Conservation (phyloP, 2,888 invertebrate species). For the Kryphioiulus occultus region DNA sequence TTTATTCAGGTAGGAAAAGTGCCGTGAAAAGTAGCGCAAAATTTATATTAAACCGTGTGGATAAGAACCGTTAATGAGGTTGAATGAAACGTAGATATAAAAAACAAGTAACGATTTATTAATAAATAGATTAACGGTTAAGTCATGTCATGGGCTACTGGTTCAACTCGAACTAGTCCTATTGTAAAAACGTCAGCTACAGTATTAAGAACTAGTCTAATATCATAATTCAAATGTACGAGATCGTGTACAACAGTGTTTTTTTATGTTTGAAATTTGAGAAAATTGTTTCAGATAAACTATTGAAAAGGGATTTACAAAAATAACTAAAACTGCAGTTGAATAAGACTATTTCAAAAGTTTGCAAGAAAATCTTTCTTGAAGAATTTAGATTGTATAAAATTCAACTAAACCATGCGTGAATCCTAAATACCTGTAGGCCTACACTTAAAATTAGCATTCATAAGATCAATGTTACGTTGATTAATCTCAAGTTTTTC, state of each 20-base stretch:
- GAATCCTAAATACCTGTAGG: neutral
- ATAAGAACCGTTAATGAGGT: constrained; percentile 21
- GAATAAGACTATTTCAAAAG: too few species aligned
- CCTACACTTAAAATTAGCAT: neutral
- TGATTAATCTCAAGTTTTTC: neutral
- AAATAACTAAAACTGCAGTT: too few species aligned
- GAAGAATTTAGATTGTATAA: neutral
- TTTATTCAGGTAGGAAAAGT: neutral
- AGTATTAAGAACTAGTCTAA: constrained; percentile 4
- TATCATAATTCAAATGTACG: neutral
- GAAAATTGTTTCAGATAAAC: too few species aligned
- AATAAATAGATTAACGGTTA: constrained; percentile 24
- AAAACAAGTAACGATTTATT: neutral
- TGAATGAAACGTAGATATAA: neutral
- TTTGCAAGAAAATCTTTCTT: too few species aligned
- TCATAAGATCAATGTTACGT: neutral
- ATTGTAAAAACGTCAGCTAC: neutral
- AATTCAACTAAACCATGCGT: neutral
- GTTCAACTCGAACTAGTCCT: constrained; percentile 18
- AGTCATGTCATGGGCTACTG: constrained; percentile 36
- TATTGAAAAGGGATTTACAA: too few species aligned
- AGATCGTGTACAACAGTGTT: too few species aligned
- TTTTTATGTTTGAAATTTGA: too few species aligned
- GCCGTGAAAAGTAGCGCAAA: neutral
- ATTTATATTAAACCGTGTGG: neutral